These are phyloP conservation scores for Catocala nupta DNA, from an alignment of 2,888 invertebrate genomes.

Conservation along the genomic window DNA sequence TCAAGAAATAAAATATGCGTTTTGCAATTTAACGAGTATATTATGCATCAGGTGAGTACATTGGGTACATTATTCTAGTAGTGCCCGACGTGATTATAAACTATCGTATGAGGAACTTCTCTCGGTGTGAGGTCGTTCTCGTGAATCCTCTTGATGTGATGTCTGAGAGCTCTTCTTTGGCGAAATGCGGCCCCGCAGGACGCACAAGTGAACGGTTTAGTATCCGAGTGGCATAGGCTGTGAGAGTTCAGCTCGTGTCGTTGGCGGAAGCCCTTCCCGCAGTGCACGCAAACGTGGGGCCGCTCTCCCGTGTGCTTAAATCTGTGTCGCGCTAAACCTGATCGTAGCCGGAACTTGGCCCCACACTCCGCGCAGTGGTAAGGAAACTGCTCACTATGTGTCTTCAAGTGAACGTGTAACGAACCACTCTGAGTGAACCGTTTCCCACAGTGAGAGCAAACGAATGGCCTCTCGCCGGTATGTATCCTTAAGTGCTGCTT, in stretches of 20 bases:
- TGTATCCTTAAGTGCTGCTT: constrained; percentile 88
- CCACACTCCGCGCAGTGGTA: constrained; percentile 88
- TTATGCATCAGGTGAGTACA: not conserved
- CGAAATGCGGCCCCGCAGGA: constrained; percentile 87
- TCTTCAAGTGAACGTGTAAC: constrained; percentile 88
- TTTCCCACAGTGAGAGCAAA: constrained; percentile 88
- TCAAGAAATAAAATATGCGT: constrained; percentile 24
- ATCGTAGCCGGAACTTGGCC: constrained; percentile 87
- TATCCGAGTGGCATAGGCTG: constrained; percentile 81
- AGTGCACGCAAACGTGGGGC: constrained; percentile 87
- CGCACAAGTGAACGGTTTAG: constrained; percentile 86
- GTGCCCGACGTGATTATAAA: constrained; percentile 23
- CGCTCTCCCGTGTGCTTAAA: constrained; percentile 89
- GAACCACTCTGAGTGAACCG: constrained; percentile 90
- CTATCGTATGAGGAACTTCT: not conserved
- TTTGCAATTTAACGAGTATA: constrained; percentile 14
- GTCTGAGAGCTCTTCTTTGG: constrained; percentile 68
- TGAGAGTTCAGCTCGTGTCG: constrained; percentile 88
- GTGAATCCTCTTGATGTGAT: constrained; percentile 83
- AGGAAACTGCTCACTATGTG: constrained; percentile 86
- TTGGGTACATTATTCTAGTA: constrained; percentile 22
- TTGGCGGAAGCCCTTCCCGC: constrained; percentile 87
- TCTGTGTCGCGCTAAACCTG: constrained; percentile 86
- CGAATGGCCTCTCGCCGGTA: constrained; percentile 87
- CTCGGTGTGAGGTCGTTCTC: constrained; percentile 9